Evolutionary conservation across 92 coral and sea anemone species (phyloP), one percentile per base, ranked within the genome.

Genomic region (Actinernus sp.): DNA sequence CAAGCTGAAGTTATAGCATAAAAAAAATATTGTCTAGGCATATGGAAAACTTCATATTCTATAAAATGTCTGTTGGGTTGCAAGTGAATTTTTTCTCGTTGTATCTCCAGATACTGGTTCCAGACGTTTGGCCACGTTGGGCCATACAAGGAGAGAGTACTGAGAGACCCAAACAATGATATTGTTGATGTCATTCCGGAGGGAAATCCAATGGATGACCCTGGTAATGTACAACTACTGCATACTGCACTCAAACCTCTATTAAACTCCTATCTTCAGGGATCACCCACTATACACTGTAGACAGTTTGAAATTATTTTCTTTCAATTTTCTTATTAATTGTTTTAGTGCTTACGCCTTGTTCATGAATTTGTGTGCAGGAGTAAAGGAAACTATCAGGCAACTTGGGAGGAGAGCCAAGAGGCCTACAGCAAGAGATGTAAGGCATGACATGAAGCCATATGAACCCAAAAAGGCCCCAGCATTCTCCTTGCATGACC

Each of bases 131-230:
- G 73, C 29, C 73, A 65, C 57, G 17, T 45, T 29, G 73, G 53
- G 17, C 73, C 56, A 2, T 65, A 65, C 53, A 65, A 31, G 18
- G 60, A 65, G 26, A n/a, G 59, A 25, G 26, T 65, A n/a, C 19
- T 48, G 25, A 40, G 43, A 8, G n/a, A n/a, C n/a, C 11, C 43
- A 17, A 45, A 14, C 3, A 50, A 65, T 49, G 73, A 60, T 20
- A 6, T 44, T 30, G 43, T n/a, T 28, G 17, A 1, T 25, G 59
- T 49, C 17, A 28, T 65, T 29, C 58, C 73, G 26, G 19, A 47
- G 44, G 73, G 73, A 17, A 65, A 65, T 65, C 73, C 73, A 49
- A 65, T 65, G 73, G 26, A 24, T 49, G 19, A 58, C 23, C 73
- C 73, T 23, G 73, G 73, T 65, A 65, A 29, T 27, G 24, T 29